Evolutionary conservation across 2,113 vertebrate genomes (phyloP).

Genomic region (Lethenteron reissneri): DNA sequence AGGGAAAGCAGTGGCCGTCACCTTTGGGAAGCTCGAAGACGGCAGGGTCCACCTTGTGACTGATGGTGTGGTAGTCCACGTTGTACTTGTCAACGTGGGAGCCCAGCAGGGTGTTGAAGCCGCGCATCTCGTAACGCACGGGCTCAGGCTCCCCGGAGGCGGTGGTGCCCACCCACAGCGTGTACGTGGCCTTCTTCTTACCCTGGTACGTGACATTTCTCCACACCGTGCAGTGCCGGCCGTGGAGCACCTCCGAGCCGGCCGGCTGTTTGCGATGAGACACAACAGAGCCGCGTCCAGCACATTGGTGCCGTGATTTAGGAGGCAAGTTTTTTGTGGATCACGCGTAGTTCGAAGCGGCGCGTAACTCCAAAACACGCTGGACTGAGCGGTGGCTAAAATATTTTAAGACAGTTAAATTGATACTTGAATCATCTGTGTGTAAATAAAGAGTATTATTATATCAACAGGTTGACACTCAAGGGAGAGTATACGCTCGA

Average conservation of each 20-base stretch:
- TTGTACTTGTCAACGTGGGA: slow-evolving; percentile 49
- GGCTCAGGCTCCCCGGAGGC: slow-evolving; percentile 16
- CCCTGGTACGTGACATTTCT: slow-evolving; percentile 28
- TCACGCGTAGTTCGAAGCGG: no score
- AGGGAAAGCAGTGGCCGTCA: slow-evolving; percentile 10
- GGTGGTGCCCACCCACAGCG: slow-evolving; percentile 29
- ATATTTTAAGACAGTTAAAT: no score
- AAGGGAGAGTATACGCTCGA: no score
- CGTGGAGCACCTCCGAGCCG: slow-evolving; percentile 28
- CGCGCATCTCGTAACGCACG: slow-evolving; percentile 36
- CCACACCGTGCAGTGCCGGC: slow-evolving; percentile 32
- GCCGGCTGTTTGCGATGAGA: slow-evolving; percentile 10
- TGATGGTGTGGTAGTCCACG: slow-evolving; percentile 30
- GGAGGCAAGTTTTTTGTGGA: no score
- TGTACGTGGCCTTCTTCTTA: slow-evolving; percentile 36
- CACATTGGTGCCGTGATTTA: no score
- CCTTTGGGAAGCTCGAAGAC: slow-evolving; percentile 27
- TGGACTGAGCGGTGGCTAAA: no score
- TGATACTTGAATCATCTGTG: no score
- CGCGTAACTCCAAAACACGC: no score
- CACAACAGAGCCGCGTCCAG: no score
- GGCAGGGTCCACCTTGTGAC: slow-evolving; percentile 18
- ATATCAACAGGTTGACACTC: no score
- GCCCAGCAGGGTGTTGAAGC: slow-evolving; percentile 37
- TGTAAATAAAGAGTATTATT: no score